These are phyloP conservation scores for Heliconius eleuchia DNA, from an alignment of 1,140 invertebrate species.

Conservation along the genomic window DNA sequence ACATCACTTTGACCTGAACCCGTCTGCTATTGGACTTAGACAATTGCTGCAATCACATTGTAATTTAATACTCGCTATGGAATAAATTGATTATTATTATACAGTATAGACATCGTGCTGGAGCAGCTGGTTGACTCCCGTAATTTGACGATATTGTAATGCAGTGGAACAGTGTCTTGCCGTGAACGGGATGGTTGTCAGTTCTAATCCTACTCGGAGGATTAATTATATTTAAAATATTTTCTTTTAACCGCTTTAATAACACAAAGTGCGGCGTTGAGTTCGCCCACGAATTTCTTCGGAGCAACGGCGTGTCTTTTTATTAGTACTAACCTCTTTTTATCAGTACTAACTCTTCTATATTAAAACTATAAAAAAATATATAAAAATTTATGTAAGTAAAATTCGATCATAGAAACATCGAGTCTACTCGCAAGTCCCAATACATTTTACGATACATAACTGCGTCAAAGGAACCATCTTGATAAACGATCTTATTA, in stretches of 20 bases:
- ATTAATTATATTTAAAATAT: no score
- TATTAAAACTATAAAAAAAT: no score
- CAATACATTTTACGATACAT: background rate
- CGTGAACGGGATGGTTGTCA: no score
- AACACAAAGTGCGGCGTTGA: no score
- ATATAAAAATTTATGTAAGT: no score
- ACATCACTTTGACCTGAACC: slow-evolving; percentile 20
- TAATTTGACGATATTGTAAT: background rate
- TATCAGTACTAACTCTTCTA: no score
- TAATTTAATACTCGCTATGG: background rate
- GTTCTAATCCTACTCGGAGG: no score
- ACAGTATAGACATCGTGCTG: background rate
- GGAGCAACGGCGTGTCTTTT: no score
- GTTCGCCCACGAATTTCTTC: no score
- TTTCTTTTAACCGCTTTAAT: no score
- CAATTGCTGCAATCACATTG: slow-evolving; percentile 33
- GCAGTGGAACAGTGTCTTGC: background rate
- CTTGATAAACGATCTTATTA: background rate
- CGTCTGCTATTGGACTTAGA: slow-evolving; percentile 21
- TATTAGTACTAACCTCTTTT: no score
- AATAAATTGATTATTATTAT: background rate
- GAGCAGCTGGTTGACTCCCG: background rate
- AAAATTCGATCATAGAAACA: background rate
- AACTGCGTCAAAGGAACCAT: background rate
- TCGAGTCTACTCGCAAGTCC: no score